Base-by-base conservation (phyloP, 2,888 invertebrate species). In the Drosophila pseudotakahashii region DNA sequence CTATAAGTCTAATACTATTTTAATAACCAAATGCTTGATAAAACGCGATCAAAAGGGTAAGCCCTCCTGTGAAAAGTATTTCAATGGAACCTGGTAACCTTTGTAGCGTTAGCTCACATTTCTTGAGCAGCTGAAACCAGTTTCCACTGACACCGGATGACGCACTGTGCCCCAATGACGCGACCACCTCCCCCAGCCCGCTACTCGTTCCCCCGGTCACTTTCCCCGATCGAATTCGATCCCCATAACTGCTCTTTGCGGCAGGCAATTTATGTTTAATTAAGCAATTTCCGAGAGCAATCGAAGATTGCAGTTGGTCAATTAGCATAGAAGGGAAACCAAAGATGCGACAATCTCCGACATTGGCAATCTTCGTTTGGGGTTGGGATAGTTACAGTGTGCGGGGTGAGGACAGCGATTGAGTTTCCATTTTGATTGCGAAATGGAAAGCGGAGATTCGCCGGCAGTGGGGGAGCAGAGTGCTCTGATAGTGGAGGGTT, bases 381-480 rank as follows among this genome's bases (percentile, higher is more conserved):
- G 61, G 62, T 47, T 62, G 62, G 23, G 13, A 42, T 36, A 16
- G 53, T 58, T 23, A 23, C 23, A 23, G 48, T 32, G 7, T 16
- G 16, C 9, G 60, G 48, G 13, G 9, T 34, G 34, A 34, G 23
- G n/a, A 34, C 44, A 30, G 44, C 77, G 68, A 87, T 81, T 78
- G 78, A 74, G 69, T 84, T 71, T 84, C 79, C 54, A 60, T 84
- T 75, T 19, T 51, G 75, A 77, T 87, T 80, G 78, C 81, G 48
- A 81, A 81, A 87, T 73, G 75, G 73, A 87, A 83, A 83, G 75
- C 64, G 34, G 73, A 84, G 87, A 81, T 69, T 71, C 36, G 19
- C 58, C 62, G 51, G 42, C 41, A 36, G 45, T 30, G 41, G 48
- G 44, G 50, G 71, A 19, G n/a, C n/a, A n/a, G 52, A 34, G 44